phyloP scores from a whole-genome alignment of 2,888 invertebrate genomes.

The Dinocampus coccinellae region DNA sequence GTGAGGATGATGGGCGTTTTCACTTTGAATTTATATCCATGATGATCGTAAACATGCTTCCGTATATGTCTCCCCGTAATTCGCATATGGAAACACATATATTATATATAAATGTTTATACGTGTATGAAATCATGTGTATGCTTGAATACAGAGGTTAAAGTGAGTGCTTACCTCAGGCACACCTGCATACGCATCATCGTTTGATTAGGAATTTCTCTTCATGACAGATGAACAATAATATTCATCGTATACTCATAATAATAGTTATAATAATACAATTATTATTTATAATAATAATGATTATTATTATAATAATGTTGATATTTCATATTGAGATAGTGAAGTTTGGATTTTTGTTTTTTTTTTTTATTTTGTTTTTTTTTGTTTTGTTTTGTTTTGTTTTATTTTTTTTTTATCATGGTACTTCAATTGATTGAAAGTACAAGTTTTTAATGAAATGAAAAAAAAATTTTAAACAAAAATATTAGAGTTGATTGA shows the following conservation, averaged over 20 bases:
- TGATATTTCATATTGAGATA: no score
- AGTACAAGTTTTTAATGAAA: no score
- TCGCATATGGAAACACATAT: not conserved
- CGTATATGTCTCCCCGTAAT: conserved; percentile 4
- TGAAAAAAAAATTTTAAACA: no score
- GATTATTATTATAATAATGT: no score
- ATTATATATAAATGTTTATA: not conserved
- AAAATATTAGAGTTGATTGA: no score
- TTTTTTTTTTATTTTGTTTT: no score
- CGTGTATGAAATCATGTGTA: not conserved
- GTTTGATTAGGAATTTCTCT: not conserved
- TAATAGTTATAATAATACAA: no score
- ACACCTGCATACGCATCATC: not conserved
- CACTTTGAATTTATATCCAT: conserved; percentile 17
- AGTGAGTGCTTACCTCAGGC: not conserved
- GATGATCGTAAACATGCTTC: conserved; percentile 31
- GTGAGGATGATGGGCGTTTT: conserved; percentile 18
- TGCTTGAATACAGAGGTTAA: not conserved
- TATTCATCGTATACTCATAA: not conserved
- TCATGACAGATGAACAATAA: not conserved
- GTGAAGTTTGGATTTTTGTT: no score
- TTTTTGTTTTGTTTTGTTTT: no score
- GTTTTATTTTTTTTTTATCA: no score
- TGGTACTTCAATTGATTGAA: no score
- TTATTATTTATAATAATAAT: no score